Evolutionary conservation across 1,140 invertebrate species (phyloP), one percentile per base, ranked within the genome.

Genomic region (Protaetia brevitarsis): DNA sequence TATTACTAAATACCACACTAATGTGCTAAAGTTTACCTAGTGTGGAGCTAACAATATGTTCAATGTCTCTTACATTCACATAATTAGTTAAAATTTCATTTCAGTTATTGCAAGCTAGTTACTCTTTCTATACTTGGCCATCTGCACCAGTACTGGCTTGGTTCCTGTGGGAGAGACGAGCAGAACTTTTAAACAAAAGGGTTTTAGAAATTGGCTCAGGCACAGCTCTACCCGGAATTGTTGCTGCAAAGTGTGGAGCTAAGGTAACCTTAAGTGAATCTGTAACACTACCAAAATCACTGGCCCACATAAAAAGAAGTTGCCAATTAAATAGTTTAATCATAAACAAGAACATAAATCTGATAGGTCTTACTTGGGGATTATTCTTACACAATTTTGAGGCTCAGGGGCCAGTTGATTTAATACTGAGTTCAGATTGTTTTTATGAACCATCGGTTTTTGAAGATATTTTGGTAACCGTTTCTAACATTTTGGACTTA

Each of bases 51-150:
- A n/a, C n/a, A n/a, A n/a, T n/a, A n/a, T n/a, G n/a, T n/a, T n/a
- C n/a, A n/a, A n/a, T n/a, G n/a, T n/a, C n/a, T n/a, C n/a, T n/a
- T n/a, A n/a, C n/a, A n/a, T n/a, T 7, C n/a, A n/a, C n/a, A n/a
- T n/a, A n/a, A n/a, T n/a, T n/a, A n/a, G 90, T 34, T 89, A 91
- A 76, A 81, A 94, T 16, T 68, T 72, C 41, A 63, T 84, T 83
- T 23, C 77, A 94, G 89, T 81, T 92, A 68, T 80, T 93, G 29
- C 89, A 93, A 79, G 89, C 92, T 13, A 92, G 88, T 73, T 97
- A 97, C 82, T 95, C 93, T 63, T 92, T 95, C 77, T 96, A 96
- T 82, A 94, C 93, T 68, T 97, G 95, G 95, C 94, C 95, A 2
- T 93, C 89, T 68, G 93, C 95, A 51, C 92, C 93, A 16, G 87